phyloP scores from a whole-genome alignment of 2,113 vertebrate species.

The Oenanthe melanoleuca region DNA sequence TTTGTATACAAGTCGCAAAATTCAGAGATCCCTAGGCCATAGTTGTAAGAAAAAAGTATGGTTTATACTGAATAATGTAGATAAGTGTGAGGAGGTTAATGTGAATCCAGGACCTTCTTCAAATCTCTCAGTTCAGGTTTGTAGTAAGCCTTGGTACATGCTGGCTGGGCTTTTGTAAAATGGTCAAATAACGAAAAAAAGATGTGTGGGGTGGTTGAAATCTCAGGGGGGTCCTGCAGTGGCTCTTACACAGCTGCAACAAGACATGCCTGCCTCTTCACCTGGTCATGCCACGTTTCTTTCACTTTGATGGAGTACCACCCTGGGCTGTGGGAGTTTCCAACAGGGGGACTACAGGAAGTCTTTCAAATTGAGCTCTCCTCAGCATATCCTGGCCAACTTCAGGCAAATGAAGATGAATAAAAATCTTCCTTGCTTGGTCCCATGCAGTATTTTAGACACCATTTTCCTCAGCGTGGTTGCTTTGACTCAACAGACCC shows the following conservation, averaged over 20 bases:
- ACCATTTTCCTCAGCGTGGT: neutral
- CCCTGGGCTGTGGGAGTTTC: neutral
- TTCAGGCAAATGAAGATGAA: neutral
- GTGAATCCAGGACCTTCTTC: neutral
- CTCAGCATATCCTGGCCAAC: neutral
- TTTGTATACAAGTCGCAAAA: neutral
- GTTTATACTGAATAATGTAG: neutral
- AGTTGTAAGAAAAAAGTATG: neutral
- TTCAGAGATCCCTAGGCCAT: neutral
- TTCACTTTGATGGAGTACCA: neutral
- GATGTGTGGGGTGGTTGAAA: neutral
- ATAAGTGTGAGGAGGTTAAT: neutral
- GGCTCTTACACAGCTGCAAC: neutral
- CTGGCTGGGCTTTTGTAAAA: neutral
- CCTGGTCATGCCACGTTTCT: rapidly evolving
- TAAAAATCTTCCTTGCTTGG: neutral
- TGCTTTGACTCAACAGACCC: neutral
- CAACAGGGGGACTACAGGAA: neutral
- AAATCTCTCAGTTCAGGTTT: neutral
- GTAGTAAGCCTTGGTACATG: neutral
- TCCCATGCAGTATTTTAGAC: neutral
- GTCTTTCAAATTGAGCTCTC: neutral
- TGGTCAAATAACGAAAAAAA: neutral
- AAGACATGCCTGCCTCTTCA: neutral
- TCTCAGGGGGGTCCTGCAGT: neutral